Conservation (phyloP, 2,113 vertebrate genomes). For the Corydoras maculifer region DNA sequence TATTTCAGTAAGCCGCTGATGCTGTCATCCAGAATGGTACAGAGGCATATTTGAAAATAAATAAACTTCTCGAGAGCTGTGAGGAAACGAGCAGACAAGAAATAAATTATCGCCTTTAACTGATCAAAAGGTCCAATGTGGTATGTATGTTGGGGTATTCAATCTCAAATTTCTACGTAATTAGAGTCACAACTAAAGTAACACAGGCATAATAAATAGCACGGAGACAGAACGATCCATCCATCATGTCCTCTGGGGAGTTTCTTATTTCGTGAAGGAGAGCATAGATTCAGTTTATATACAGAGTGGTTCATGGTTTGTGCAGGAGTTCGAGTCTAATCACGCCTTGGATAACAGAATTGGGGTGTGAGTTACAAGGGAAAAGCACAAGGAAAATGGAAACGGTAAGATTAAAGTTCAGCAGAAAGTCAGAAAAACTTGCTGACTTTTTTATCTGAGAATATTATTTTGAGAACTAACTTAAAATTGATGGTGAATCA, state of each 20-base stretch:
- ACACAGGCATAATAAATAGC: background rate
- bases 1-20: constrained; percentile 19
- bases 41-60: constrained; percentile 15
- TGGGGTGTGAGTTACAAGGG: background rate
- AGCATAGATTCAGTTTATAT: constrained; percentile 1
- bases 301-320: constrained; percentile 1
- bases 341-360: background rate
- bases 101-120: background rate
- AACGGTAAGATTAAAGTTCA: background rate
- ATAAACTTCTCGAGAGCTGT: constrained; percentile 1
- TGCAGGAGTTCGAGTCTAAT: background rate
- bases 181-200: background rate
- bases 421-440: too few relatives aligned
- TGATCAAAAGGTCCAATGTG: background rate
- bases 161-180: background rate
- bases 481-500: too few relatives aligned
- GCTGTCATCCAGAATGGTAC: constrained; percentile 6
- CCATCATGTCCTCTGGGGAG: background rate
- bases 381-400: background rate
- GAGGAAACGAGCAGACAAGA: background rate
- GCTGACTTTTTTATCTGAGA: too few relatives aligned
- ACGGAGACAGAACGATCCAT: background rate
- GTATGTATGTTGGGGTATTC: constrained; percentile 1
- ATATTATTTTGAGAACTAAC: too few relatives aligned
- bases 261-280: background rate